A percentile compares a stretch with the other conserved stretches of the same genome.
phyloP scores from a whole-genome alignment of 2,113 vertebrate genomes.

The Zosterops pallidus region DNA sequence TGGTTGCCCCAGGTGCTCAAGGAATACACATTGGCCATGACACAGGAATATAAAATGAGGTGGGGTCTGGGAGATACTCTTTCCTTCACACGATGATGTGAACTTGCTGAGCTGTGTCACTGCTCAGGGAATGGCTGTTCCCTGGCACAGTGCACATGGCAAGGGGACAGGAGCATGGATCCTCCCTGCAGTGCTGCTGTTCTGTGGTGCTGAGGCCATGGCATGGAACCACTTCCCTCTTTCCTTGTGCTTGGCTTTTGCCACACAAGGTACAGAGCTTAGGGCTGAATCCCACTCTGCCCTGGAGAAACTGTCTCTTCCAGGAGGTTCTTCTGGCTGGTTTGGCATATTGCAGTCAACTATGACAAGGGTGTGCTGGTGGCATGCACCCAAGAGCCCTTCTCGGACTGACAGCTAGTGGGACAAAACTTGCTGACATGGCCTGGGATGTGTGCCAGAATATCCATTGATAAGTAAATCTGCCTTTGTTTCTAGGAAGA shows the following conservation, averaged over 20 bases:
- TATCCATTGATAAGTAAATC: not conserved
- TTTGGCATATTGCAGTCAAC: not conserved
- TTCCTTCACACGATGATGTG: not conserved
- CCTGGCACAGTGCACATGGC: not conserved
- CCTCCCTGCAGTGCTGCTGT: not conserved
- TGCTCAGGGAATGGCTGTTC: not conserved
- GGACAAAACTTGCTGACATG: not conserved
- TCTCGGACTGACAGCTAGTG: not conserved
- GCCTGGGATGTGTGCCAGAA: not conserved
- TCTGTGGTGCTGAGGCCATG: fast-evolving
- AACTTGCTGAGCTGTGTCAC: not conserved
- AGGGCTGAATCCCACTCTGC: not conserved
- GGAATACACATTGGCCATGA: not conserved
- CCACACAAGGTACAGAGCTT: not conserved
- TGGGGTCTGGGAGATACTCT: fast-evolving
- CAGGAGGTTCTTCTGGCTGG: not conserved
- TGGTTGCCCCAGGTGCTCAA: not conserved
- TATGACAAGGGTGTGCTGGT: not conserved
- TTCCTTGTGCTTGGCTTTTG: not conserved
- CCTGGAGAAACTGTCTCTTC: not conserved
- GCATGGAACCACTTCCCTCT: fast-evolving
- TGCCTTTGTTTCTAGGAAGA: not conserved
- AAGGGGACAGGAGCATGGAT: not conserved
- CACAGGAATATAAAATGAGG: not conserved
- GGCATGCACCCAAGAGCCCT: fast-evolving